Percentiles rank a stretch among this genome's conserved stretches.
phyloP scores from a whole-genome alignment of 2,797 vertebrate species.

The Peromyscus aztecus region DNA sequence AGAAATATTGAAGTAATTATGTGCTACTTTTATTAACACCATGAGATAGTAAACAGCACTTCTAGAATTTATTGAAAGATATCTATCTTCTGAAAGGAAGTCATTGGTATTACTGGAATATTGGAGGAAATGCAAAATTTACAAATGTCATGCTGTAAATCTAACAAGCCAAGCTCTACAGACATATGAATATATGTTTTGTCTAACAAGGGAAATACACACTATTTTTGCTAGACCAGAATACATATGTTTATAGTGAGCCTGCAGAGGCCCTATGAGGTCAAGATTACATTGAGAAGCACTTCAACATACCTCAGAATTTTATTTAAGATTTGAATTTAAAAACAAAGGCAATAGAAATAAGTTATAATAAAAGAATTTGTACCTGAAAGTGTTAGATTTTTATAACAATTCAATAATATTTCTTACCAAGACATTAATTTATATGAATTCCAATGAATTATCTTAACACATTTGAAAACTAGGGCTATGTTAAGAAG shows the following conservation, averaged over 20 bases:
- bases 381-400: background rate
- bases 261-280: background rate
- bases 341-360: conserved; percentile 10
- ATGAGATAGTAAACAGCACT: background rate
- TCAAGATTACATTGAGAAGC: background rate
- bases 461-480: background rate
- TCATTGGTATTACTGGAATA: background rate
- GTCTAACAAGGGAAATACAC: background rate
- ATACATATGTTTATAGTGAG: background rate
- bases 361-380: background rate
- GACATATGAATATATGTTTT: background rate
- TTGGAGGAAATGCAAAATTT: background rate
- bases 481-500: background rate
- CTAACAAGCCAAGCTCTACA: background rate
- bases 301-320: background rate
- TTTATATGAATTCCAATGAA: background rate
- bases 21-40: background rate
- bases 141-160: background rate
- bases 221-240: background rate
- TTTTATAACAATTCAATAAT: background rate
- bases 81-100: background rate
- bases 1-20: background rate
- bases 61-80: background rate
- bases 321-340: background rate
- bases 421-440: background rate